Percentiles rank a stretch among this genome's conserved stretches.
Conservation (phyloP, 64 coral and sea anemone genomes). For the Stichodactyla helianthus region DNA sequence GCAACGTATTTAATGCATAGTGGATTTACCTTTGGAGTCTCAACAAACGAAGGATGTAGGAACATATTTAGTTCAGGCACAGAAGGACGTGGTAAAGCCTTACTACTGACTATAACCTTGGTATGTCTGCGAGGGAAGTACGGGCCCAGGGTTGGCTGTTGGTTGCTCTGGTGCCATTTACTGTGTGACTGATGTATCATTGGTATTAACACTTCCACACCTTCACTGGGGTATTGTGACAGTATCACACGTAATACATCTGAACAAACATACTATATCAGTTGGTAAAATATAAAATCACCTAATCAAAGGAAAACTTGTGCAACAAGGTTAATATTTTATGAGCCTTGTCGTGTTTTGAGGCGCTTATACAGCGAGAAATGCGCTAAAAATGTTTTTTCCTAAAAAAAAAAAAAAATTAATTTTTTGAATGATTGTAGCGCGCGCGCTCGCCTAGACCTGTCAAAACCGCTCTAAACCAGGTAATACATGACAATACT, state of each 20-base stretch:
- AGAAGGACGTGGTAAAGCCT: slow-evolving; percentile 66
- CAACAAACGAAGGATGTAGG: slow-evolving; percentile 73
- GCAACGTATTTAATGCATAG: neutral
- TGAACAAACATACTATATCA: neutral
- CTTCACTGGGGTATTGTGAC: slow-evolving; percentile 75
- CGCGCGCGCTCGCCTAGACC: too few relatives aligned
- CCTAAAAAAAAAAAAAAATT: too few relatives aligned
- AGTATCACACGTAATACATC: slow-evolving; percentile 91
- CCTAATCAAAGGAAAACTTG: too few relatives aligned
- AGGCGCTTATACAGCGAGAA: too few relatives aligned
- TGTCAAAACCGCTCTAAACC: too few relatives aligned
- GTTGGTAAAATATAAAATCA: too few relatives aligned
- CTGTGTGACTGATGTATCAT: slow-evolving; percentile 78
- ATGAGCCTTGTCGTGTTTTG: too few relatives aligned
- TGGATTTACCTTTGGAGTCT: slow-evolving; percentile 69
- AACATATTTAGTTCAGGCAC: slow-evolving; percentile 97
- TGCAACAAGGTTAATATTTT: too few relatives aligned
- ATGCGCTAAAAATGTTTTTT: too few relatives aligned
- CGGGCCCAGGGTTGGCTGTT: slow-evolving; percentile 80
- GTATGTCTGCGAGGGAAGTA: slow-evolving; percentile 93
- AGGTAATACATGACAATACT: too few relatives aligned
- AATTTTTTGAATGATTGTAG: too few relatives aligned
- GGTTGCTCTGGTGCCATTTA: slow-evolving; percentile 69
- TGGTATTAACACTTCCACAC: slow-evolving; percentile 70
- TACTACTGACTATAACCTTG: slow-evolving; percentile 81